Conservation (phyloP, 2,113 vertebrate species). For the Lampris incognitus region DNA sequence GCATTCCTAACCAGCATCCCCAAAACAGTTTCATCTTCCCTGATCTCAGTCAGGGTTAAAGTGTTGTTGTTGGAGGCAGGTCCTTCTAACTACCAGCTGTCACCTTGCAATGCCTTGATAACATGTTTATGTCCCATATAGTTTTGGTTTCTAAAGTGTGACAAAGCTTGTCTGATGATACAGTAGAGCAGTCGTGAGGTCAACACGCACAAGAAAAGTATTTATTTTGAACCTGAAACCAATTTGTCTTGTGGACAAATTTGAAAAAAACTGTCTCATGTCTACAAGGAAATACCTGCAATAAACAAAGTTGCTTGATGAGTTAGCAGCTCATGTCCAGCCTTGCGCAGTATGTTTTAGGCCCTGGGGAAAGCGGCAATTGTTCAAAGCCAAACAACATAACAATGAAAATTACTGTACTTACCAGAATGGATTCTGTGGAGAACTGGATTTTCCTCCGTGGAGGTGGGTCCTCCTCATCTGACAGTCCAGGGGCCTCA, state of each 20-base stretch:
- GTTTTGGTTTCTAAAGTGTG: conserved; percentile 22
- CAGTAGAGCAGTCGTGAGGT: conserved; percentile 42
- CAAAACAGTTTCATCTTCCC: conserved; percentile 16
- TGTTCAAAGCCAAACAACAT: background rate
- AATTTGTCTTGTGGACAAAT: conserved; percentile 34
- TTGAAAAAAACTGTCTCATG: conserved; percentile 36
- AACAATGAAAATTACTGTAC: conserved; percentile 21
- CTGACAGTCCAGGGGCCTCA: conserved; percentile 88
- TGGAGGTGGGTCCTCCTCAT: conserved; percentile 86
- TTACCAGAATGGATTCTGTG: conserved; percentile 89
- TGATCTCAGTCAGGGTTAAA: conserved; percentile 13
- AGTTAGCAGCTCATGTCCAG: conserved; percentile 50
- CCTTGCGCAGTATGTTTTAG: conserved; percentile 30
- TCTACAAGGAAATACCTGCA: conserved; percentile 54
- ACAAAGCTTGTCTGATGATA: conserved; percentile 47
- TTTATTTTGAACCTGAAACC: conserved; percentile 45
- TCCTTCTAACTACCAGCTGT: conserved; percentile 13
- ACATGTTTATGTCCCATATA: conserved; percentile 32
- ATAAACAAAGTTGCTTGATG: conserved; percentile 61
- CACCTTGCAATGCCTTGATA: background rate
- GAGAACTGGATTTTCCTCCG: conserved; percentile 89
- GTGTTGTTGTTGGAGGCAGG: conserved; percentile 2
- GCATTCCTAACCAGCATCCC: conserved; percentile 13
- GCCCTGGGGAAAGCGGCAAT: background rate
- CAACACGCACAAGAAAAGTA: conserved; percentile 28